These are phyloP conservation scores for Scaptomyza reducta DNA, from an alignment of 2,888 invertebrate species.

Conservation along the genomic window DNA sequence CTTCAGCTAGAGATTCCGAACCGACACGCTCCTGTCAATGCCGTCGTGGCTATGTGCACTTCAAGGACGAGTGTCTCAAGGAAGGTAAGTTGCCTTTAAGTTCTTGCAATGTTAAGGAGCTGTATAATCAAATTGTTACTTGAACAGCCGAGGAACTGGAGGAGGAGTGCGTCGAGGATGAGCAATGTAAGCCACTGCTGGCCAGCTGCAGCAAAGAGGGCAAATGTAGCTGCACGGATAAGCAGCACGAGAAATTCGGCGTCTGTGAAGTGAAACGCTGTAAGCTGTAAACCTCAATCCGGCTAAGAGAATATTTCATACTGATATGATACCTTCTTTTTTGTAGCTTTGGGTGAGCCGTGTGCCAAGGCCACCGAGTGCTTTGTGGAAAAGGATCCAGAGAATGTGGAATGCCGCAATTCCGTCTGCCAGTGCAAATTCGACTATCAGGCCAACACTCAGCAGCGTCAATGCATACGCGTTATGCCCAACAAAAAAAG, in stretches of 20 bases:
- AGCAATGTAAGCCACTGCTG: conserved; percentile 83
- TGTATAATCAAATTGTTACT: not conserved
- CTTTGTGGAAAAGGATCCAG: conserved; percentile 78
- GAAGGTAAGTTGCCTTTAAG: conserved; percentile 67
- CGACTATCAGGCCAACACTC: conserved; percentile 70
- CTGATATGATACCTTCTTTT: not conserved
- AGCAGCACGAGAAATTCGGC: conserved; percentile 80
- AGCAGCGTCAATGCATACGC: conserved; percentile 78
- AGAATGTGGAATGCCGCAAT: conserved; percentile 83
- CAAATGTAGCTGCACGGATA: conserved; percentile 79
- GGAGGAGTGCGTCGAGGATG: conserved; percentile 81
- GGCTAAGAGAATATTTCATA: too few species aligned
- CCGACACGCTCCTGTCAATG: conserved; percentile 79
- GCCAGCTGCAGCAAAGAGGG: conserved; percentile 77
- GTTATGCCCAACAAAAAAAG: conserved; percentile 82
- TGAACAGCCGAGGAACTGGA: conserved; percentile 77
- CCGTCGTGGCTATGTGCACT: conserved; percentile 82
- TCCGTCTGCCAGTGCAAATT: conserved; percentile 83
- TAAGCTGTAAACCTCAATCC: too few species aligned
- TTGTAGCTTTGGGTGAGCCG: conserved; percentile 75
- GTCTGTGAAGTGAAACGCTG: conserved; percentile 80
- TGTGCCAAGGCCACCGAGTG: conserved; percentile 82
- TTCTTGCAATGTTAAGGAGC: not conserved
- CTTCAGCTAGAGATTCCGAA: conserved; percentile 60
- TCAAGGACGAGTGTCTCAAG: conserved; percentile 82